Evolutionary conservation across 2,113 vertebrate species (phyloP), one percentile per base, ranked within the genome.

Genomic region (Aptenodytes forsteri): DNA sequence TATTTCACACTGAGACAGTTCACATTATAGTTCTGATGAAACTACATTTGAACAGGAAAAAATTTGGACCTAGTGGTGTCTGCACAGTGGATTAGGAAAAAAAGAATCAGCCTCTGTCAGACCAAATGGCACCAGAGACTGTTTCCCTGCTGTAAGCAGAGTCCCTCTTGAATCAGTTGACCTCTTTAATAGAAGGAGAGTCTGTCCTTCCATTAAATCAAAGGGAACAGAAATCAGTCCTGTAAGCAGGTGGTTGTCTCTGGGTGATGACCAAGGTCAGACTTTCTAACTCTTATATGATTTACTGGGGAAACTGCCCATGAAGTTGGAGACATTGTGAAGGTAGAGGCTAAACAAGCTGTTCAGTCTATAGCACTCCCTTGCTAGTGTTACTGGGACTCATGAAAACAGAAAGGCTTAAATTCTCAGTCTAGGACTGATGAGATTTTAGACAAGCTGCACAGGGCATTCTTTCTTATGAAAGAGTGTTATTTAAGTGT

Each of bases 231-330:
- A 85, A 90, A 70, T 92, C 73, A 70, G 78, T 92, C 82, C 78
- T 73, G 49, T 84, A 90, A 95, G 73, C 54, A 73, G 77, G 85
- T 96, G 87, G 58, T 66, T 96, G 65, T 78, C 65, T 81, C 83
- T 93, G 55, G 50, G 65, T 85, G 75, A 97, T 95, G 79, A 58
- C 47, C 65, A 90, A 82, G 70, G 86, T 93, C 91, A 95, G 85
- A 73, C 26, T 82, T 92, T 44, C 73, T 91, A 81, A 83, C 52
- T 93, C 77, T 69, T 59, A 11, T 50, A 78, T 64, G 77, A 91
- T 71, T 84, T 73, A 87, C 72, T 81, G 81, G 58, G 62, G 58
- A 93, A 96, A 84, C 87, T 91, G 71, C 49, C 83, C 62, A 67
- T 76, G 72, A 84, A 89, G 81, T 65, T 81, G 27, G 29, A 93